These are phyloP conservation scores for Caenorhabditis becei DNA, from an alignment of 2,888 invertebrate genomes.

Conservation along the genomic window DNA sequence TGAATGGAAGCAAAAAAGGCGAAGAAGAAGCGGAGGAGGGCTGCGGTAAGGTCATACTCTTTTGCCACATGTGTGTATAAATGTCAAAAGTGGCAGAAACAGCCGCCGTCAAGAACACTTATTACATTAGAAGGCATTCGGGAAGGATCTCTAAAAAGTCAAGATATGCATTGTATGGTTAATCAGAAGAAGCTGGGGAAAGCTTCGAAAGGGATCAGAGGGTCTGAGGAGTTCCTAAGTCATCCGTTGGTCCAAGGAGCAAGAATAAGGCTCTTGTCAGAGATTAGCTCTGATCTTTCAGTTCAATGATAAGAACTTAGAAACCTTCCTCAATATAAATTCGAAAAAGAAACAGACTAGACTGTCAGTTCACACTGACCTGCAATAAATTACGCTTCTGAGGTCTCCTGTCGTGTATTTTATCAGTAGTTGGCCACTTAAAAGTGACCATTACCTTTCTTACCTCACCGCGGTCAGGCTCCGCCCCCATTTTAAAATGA, in stretches of 20 bases:
- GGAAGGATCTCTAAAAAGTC: constrained; percentile 7
- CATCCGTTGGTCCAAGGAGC: no score
- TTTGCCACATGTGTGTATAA: constrained; percentile 9
- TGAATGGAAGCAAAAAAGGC: constrained; percentile 46
- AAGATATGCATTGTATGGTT: neutral
- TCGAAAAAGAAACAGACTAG: neutral
- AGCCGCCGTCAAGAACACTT: constrained; percentile 53
- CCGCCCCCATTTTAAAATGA: constrained; percentile 54
- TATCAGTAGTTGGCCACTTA: constrained; percentile 41
- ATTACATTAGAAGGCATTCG: constrained; percentile 47
- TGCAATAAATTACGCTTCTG: constrained; percentile 45
- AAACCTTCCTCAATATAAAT: no score
- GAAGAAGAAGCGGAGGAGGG: constrained; percentile 26
- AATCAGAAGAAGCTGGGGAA: neutral
- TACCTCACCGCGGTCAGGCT: constrained; percentile 31
- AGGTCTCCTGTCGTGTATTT: constrained; percentile 48
- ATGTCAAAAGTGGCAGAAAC: constrained; percentile 34
- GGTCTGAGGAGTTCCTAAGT: no score
- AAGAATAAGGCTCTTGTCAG: neutral
- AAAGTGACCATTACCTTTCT: constrained; percentile 56
- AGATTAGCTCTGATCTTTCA: no score
- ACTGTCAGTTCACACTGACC: constrained; percentile 1
- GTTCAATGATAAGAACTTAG: no score
- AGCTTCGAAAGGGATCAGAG: neutral
- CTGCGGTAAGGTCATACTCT: constrained; percentile 57